Percentiles rank a stretch among this genome's conserved stretches.
Evolutionary conservation across 1,140 invertebrate genomes (phyloP).

Genomic region (Babylonia areolata): DNA sequence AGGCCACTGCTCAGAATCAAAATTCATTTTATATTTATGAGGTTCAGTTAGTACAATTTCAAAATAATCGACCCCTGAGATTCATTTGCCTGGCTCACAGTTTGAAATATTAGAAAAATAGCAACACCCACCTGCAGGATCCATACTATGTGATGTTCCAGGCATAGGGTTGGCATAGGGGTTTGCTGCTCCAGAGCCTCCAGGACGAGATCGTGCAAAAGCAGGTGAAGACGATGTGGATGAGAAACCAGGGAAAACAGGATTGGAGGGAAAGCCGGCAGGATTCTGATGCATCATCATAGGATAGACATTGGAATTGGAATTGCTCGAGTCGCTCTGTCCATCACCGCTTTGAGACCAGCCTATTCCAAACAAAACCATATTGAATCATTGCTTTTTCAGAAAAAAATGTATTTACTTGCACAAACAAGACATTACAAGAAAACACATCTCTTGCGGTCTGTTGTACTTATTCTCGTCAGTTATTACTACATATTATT

Average conservation of each 20-base stretch:
- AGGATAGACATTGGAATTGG: conserved; percentile 17
- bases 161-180: conserved; percentile 10
- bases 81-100: neutral
- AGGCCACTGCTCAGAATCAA: too few species aligned
- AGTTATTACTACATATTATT: too few species aligned
- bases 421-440: too few species aligned
- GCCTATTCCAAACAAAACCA: neutral
- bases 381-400: too few species aligned
- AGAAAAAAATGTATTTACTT: too few species aligned
- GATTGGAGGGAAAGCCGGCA: conserved; percentile 4
- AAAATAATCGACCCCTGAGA: neutral
- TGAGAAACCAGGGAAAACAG: conserved; percentile 22
- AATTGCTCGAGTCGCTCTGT: conserved; percentile 23
- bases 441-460: too few species aligned
- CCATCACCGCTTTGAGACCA: conserved; percentile 26
- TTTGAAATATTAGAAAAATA: neutral
- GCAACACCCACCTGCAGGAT: conserved; percentile 36
- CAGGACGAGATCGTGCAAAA: neutral
- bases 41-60: too few species aligned
- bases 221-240: conserved; percentile 18
- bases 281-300: conserved; percentile 34
- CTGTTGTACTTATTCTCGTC: too few species aligned
- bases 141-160: conserved; percentile 12
- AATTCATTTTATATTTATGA: too few species aligned
- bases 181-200: neutral